Evolutionary conservation across 2,113 vertebrate species (phyloP).

Genomic region (Morone saxatilis): DNA sequence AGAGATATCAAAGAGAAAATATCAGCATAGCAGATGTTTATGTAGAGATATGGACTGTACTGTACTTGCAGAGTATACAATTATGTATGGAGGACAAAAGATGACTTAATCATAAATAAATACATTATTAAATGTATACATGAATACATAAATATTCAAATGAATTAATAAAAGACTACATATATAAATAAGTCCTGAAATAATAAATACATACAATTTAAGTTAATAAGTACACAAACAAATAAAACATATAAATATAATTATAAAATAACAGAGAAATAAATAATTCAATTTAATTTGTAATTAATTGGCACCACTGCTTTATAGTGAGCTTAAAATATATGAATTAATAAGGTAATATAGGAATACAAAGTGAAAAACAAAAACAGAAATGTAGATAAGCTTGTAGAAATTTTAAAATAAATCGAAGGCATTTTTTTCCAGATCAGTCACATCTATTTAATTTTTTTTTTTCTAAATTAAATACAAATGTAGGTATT

Average conservation of each 20-base stretch:
- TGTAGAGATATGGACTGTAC: background rate
- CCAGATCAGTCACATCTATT: too few relatives aligned
- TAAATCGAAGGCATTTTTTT: too few relatives aligned
- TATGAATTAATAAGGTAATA: background rate
- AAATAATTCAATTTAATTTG: background rate
- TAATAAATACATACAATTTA: background rate
- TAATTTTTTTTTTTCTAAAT: too few relatives aligned
- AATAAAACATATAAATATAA: too few relatives aligned
- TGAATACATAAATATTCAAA: too few relatives aligned
- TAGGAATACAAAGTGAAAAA: too few relatives aligned
- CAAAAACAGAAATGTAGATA: background rate
- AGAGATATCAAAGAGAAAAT: conserved; percentile 16
- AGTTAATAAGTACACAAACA: background rate
- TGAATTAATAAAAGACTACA: background rate
- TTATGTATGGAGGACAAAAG: background rate
- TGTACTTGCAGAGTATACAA: background rate
- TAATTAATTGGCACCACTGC: too few relatives aligned
- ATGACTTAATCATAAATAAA: background rate
- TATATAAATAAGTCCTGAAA: background rate
- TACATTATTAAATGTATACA: background rate
- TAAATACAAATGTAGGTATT: background rate
- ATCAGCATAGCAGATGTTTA: background rate
- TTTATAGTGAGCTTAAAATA: too few relatives aligned
- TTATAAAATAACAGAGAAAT: too few relatives aligned
- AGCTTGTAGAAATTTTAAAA: background rate